Evolutionary conservation across 2,888 invertebrate species (phyloP).

Genomic region (Torymus auratus): DNA sequence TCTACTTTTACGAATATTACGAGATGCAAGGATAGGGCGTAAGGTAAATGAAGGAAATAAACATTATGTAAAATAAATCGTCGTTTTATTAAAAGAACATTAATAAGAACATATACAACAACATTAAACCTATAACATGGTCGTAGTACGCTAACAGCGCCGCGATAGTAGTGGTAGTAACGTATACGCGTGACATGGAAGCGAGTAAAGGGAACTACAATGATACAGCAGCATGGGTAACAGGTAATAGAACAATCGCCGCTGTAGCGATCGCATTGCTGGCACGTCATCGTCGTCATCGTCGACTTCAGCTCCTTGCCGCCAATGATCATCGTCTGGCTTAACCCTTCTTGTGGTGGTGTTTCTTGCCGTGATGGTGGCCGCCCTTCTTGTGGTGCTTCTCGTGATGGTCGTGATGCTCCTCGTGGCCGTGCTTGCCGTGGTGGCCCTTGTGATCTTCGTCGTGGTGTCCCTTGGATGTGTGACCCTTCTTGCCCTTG

Average conservation of each 20-base stretch:
- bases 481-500: conserved; percentile 82
- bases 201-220: no score
- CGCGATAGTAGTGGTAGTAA: conserved; percentile 4
- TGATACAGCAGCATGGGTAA: no score
- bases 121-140: background rate
- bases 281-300: conserved; percentile 3
- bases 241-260: no score
- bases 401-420: conserved; percentile 80
- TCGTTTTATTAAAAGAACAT: conserved; percentile 48
- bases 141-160: no score
- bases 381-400: conserved; percentile 81
- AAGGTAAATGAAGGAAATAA: background rate
- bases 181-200: background rate
- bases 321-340: conserved; percentile 31
- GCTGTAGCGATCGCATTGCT: background rate
- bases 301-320: no score
- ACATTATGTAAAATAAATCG: conserved; percentile 17
- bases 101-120: conserved; percentile 23
- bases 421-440: conserved; percentile 81
- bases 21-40: background rate
- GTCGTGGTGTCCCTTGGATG: conserved; percentile 82
- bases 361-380: conserved; percentile 79
- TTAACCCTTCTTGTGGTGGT: conserved; percentile 69
- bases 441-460: conserved; percentile 83
- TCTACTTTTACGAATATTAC: no score